A percentile compares a stretch with the other conserved stretches of the same genome.
Conservation (phyloP, 2,797 vertebrate species). For the Neosilurus mollespiculum region DNA sequence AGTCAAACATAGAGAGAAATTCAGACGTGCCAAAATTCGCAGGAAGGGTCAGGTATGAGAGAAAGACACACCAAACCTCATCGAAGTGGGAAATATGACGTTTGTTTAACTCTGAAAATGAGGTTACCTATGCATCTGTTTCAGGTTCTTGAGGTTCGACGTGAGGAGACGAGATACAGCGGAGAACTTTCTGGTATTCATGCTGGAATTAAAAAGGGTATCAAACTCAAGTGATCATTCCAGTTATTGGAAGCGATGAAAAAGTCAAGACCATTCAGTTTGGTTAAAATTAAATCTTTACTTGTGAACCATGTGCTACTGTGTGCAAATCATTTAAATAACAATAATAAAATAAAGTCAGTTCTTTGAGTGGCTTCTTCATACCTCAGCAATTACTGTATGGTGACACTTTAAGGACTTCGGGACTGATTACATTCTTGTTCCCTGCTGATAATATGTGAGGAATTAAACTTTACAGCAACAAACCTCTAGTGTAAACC, state of each 20-base stretch:
- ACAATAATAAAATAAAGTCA: not conserved
- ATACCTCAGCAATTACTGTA: not conserved
- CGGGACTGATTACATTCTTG: not conserved
- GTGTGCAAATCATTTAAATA: not conserved
- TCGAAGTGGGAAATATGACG: not conserved
- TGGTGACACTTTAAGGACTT: not conserved
- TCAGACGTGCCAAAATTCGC: conserved; percentile 88
- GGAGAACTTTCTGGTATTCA: conserved; percentile 93
- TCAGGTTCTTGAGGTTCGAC: conserved; percentile 85
- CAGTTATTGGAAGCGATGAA: not conserved
- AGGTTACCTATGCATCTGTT: conserved; percentile 4
- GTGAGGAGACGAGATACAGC: conserved; percentile 80
- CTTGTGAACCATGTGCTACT: not conserved
- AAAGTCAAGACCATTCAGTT: not conserved
- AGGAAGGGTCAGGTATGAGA: conserved; percentile 85
- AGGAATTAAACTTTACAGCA: not conserved
- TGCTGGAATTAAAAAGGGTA: conserved; percentile 91
- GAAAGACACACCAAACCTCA: not conserved
- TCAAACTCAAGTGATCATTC: conserved; percentile 81
- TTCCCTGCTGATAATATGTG: not conserved
- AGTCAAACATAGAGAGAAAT: conserved; percentile 95
- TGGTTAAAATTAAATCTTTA: not conserved
- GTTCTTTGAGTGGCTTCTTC: not conserved
- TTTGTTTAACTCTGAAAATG: not conserved
- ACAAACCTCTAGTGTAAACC: not conserved